Conservation (phyloP, 2,888 invertebrate genomes). For the Lepidocyrtoides sp. region DNA sequence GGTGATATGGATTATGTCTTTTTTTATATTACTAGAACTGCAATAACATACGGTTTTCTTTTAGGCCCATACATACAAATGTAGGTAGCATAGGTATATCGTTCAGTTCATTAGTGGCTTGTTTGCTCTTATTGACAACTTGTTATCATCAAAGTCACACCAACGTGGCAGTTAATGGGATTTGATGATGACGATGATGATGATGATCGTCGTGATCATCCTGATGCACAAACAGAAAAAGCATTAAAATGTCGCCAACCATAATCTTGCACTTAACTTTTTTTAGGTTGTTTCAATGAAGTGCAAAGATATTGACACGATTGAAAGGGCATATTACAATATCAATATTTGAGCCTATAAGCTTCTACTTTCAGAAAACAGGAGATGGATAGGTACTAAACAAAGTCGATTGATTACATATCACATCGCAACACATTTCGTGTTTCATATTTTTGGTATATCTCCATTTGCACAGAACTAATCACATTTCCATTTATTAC, state of each 20-base stretch:
- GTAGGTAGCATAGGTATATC: background rate
- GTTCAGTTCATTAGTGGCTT: constrained; percentile 37
- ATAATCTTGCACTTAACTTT: background rate
- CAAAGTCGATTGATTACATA: no score
- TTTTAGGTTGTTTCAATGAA: background rate
- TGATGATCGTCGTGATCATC: background rate
- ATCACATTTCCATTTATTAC: background rate
- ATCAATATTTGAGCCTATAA: no score
- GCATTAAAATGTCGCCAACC: constrained; percentile 48
- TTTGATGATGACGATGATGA: constrained; percentile 22
- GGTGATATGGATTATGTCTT: no score
- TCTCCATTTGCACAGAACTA: background rate
- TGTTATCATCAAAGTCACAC: constrained; percentile 64
- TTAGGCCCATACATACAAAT: background rate
- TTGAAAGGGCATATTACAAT: no score
- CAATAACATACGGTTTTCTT: no score
- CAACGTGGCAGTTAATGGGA: constrained; percentile 42
- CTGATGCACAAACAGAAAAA: background rate
- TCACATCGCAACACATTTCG: background rate
- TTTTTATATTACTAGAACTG: no score
- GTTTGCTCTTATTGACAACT: constrained; percentile 66
- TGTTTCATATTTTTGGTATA: background rate
- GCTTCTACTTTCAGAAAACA: background rate
- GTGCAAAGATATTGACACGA: background rate
- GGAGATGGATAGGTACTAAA: no score